Evolutionary conservation across 1,140 invertebrate genomes (phyloP).

Genomic region (Nylanderia fulva): DNA sequence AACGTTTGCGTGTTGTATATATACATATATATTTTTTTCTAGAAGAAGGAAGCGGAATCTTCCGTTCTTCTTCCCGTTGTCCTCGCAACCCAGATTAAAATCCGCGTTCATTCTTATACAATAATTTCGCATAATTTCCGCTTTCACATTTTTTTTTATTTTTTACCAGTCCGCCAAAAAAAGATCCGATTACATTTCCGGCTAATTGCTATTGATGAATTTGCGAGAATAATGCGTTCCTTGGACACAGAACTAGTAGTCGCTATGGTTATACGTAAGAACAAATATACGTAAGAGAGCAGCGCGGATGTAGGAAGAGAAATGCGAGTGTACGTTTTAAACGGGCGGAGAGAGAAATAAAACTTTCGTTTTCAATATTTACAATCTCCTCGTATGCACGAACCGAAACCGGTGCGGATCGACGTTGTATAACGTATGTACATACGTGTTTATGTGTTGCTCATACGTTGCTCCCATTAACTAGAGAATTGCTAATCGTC

Average conservation of each 20-base stretch:
- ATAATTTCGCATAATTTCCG: neutral
- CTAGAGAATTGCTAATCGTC: conserved; percentile 16
- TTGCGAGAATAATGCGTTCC: too few relatives aligned
- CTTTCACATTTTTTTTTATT: neutral
- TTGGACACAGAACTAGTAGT: too few relatives aligned
- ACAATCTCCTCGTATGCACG: conserved; percentile 56
- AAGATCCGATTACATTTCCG: neutral
- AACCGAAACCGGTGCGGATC: conserved; percentile 59
- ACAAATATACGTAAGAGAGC: neutral
- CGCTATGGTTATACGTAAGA: neutral
- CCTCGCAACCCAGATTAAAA: conserved; percentile 6
- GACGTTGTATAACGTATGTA: conserved; percentile 61
- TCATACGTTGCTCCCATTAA: neutral
- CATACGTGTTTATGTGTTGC: conserved; percentile 45
- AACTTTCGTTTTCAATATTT: conserved; percentile 83
- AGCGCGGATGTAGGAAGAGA: conserved; percentile 29
- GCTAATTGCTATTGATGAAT: neutral
- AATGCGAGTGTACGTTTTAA: conserved; percentile 29
- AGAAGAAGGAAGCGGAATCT: conserved; percentile 1
- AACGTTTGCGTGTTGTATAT: conserved; percentile 4
- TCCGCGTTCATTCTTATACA: neutral
- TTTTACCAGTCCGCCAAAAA: neutral
- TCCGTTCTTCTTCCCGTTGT: neutral
- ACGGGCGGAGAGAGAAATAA: conserved; percentile 62
- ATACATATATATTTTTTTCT: neutral